A percentile compares a stretch with the other conserved stretches of the same genome.
Evolutionary conservation across 2,797 vertebrate species (phyloP).

Genomic region (Pelodytes ibericus): DNA sequence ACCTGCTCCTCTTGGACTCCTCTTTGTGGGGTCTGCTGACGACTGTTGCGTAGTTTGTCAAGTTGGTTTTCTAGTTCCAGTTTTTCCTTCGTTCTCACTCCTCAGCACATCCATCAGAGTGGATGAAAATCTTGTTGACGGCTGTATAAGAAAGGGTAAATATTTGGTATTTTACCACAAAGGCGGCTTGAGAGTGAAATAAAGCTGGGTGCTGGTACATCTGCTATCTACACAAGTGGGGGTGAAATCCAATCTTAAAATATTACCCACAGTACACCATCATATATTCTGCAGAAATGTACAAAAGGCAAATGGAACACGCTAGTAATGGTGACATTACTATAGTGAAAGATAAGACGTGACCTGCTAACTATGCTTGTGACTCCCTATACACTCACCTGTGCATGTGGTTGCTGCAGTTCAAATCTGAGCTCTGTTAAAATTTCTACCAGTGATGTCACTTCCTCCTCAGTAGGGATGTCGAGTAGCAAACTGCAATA

Average conservation of each 20-base stretch:
- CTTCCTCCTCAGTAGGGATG: conserved; percentile 20
- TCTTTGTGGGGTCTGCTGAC: conserved; percentile 60
- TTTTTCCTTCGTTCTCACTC: conserved; percentile 79
- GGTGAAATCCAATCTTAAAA: too few species aligned
- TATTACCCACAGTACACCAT: too few species aligned
- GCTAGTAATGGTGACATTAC: too few species aligned
- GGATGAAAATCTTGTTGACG: conserved; percentile 57
- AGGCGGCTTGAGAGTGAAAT: too few species aligned
- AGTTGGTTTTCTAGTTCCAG: conserved; percentile 71
- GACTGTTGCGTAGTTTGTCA: conserved; percentile 70
- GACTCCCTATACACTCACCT: conserved; percentile 1
- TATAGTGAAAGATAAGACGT: too few species aligned
- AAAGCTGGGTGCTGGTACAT: too few species aligned
- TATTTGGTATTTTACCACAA: too few species aligned
- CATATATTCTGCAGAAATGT: too few species aligned
- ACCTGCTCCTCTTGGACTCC: conserved; percentile 30
- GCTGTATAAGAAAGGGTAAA: conserved; percentile 51
- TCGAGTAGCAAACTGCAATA: not conserved
- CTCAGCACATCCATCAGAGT: conserved; percentile 71
- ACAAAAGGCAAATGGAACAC: too few species aligned
- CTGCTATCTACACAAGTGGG: too few species aligned
- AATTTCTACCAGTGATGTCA: conserved; percentile 15
- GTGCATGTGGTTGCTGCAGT: conserved; percentile 9
- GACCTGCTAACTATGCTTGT: not conserved
- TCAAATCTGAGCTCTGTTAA: conserved; percentile 28